Evolutionary conservation across 2,888 invertebrate genomes (phyloP).

Genomic region (Trilocha varians): DNA sequence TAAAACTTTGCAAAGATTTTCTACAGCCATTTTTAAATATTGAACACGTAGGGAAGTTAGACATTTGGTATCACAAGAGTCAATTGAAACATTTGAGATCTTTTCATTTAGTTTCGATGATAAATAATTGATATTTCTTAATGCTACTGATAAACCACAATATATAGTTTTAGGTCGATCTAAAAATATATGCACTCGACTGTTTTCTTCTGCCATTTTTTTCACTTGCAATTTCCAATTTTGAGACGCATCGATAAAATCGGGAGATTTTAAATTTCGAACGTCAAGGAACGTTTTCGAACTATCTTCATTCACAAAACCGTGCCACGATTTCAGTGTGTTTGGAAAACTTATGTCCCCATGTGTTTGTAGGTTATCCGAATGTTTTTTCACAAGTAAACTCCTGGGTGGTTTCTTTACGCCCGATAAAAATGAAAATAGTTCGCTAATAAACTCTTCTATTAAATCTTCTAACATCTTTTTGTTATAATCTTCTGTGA

Average conservation of each 20-base stretch:
- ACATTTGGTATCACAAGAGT: conserved; percentile 29
- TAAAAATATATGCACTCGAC: conserved; percentile 68
- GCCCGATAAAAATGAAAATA: conserved; percentile 33
- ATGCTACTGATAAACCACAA: conserved; percentile 33
- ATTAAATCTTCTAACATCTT: conserved; percentile 36
- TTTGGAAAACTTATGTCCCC: conserved; percentile 80
- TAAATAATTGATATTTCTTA: conserved; percentile 28
- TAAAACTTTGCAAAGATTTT: conserved; percentile 36
- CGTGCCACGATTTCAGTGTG: conserved; percentile 72
- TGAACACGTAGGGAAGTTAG: conserved; percentile 43
- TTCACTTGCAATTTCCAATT: conserved; percentile 61
- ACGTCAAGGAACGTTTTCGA: conserved; percentile 27
- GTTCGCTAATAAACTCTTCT: conserved; percentile 25
- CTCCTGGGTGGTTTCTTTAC: conserved; percentile 21
- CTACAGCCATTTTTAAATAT: conserved; percentile 34
- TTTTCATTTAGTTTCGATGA: conserved; percentile 20
- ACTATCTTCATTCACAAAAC: conserved; percentile 20
- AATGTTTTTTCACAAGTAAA: conserved; percentile 71
- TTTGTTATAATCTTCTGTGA: no score
- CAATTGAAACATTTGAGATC: conserved; percentile 23
- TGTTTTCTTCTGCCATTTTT: conserved; percentile 46
- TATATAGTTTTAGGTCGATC: conserved; percentile 43
- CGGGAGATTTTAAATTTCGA: conserved; percentile 36
- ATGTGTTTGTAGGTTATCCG: conserved; percentile 61
- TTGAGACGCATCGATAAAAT: conserved; percentile 50